Evolutionary conservation across 2,797 vertebrate species (phyloP), one percentile per base, ranked within the genome.

Genomic region (Molossus alvarezi): DNA sequence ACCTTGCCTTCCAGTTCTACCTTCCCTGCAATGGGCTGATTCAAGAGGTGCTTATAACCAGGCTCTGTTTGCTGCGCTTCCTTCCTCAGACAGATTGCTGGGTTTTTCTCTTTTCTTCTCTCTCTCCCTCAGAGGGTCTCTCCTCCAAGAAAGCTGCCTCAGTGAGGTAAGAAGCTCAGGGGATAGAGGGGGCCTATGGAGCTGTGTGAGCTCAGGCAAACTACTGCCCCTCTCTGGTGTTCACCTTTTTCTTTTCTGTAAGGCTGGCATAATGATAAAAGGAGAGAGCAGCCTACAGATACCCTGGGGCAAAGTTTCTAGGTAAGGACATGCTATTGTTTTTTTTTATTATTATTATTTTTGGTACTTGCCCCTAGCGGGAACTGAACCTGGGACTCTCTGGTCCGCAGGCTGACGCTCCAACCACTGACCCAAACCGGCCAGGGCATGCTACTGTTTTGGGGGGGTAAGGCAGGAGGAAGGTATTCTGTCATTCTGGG

Each of bases 231-330:
- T 53, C 13, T 91, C 80, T 94, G 64, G 25, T 60, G 11, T 29
- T 88, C 29, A 65, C 23, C 75, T 85, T 95, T 85, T 55, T 41
- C 57, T 93, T 88, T 95, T 69, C 33, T 95, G 12, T 55, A 81
- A 91, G 9, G n/a, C 58, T 37, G 25, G 53, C 33, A 77, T 29
- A 27, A 80, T 58, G 53, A 79, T 64, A 76, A 94, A 92, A 85
- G 58, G 45, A n/a, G 20, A 75, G 25, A 45, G 15, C 20, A 60
- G 27, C 23, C 48, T 85, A 62, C 25, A 51, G 33, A 27, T 65
- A 60, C 60, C 65, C 20, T 37, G 67, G 48, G 67, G 14, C 67
- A 88, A 75, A 80, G 55, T 20, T 15, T 4, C 79, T n/a, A 8
- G 37, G 41, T 67, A 65, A 84, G 60, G 17, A 53, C 23, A 48